phyloP scores from a whole-genome alignment of 2,888 invertebrate species.

The Hydroisotoma schaefferi region DNA sequence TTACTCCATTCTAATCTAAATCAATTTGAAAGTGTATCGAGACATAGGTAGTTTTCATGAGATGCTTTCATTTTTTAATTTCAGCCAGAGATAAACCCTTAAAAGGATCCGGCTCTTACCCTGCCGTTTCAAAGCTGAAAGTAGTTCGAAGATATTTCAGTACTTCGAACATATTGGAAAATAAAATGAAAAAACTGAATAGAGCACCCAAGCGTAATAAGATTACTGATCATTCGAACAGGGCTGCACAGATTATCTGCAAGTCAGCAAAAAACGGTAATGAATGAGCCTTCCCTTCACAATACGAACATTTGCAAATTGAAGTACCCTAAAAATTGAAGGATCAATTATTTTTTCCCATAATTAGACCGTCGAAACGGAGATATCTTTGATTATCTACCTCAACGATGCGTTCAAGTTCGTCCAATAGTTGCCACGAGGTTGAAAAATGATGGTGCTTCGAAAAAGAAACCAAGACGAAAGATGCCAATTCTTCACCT shows the following conservation, averaged over 20 bases:
- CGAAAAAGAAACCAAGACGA: background rate
- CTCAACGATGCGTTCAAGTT: slow-evolving; percentile 23
- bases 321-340: background rate
- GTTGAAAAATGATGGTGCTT: background rate
- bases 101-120: slow-evolving; percentile 5
- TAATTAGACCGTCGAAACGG: background rate
- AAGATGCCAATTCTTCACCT: background rate
- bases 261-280: no score
- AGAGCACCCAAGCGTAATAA: background rate
- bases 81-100: background rate
- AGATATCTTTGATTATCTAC: slow-evolving; percentile 23
- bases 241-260: no score
- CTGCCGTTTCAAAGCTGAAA: background rate
- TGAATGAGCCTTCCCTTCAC: background rate
- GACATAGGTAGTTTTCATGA: no score
- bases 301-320: background rate
- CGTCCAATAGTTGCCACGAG: slow-evolving; percentile 11
- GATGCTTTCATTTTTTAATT: slow-evolving; percentile 2
- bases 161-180: background rate
- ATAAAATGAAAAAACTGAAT: slow-evolving; percentile 7
- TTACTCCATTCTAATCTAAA: no score
- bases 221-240: background rate
- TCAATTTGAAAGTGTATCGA: no score
- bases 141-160: background rate
- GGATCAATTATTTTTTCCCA: background rate